Base-by-base conservation (phyloP, 2,113 vertebrate genomes). In the Potamarius usumacintae region DNA sequence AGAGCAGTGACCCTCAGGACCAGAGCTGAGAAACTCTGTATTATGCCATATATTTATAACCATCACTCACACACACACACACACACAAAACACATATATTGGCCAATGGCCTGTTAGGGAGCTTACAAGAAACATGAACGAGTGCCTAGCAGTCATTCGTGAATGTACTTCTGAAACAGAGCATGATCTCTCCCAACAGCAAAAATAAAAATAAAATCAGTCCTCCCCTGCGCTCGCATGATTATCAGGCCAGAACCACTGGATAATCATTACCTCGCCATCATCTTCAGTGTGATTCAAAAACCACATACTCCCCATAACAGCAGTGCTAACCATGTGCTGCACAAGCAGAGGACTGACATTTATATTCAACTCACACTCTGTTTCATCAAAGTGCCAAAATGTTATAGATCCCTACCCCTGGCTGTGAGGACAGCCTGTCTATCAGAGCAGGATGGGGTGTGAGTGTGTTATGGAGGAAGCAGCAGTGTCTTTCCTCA, bases 351-450 rank as follows among this genome's bases (percentile, higher is more conserved):
- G 86, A 87, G 86, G 80, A 87, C 58, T 58, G 85, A 90, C 58
- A 57, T 57, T 71, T 42, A 85, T 65, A 78, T 82, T 84, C 25
- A 62, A 81, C 67, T 86, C 84, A 71, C n/a, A 65, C 86, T 57
- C 81, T 60, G 69, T 74, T 86, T 74, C 71, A 18, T 81, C 90
- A 92, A 91, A 91, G 91, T 91, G 91, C 92, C 89, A 86, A 80
- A 85, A 90, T 69, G 57, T 84, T 72, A 82, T 83, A 88, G 76
- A 80, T 87, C 87, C 63, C 87, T 78, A 82, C 48, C 84, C 80
- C 81, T 15, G 25, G 79, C 57, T 80, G 82, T 87, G 52, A 57
- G 67, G 52, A 87, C 82, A 79, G 22, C 63, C 76, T 52, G 25
- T 60, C 60, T 63, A 62, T 62, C 18, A 27, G 78, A 71, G 30